Percentiles rank a stretch among this genome's conserved stretches.
These are phyloP conservation scores for Platyrinchus mystaceus DNA, from an alignment of 2,797 vertebrate species.

Conservation along the genomic window DNA sequence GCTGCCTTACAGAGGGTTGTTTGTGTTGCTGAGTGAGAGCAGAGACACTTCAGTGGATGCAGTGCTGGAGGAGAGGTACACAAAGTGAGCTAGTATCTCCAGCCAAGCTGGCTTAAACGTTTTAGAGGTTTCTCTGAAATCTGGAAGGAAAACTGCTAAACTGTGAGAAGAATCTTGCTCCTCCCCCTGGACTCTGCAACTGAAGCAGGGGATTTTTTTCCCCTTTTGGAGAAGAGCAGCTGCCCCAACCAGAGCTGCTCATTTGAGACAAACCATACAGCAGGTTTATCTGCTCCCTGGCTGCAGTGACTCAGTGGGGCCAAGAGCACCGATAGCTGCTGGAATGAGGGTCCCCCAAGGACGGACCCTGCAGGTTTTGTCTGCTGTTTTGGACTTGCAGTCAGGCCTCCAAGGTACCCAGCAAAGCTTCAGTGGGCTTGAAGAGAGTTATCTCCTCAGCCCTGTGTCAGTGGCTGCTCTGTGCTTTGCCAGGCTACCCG, in stretches of 20 bases:
- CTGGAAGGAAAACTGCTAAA: conserved; percentile 34
- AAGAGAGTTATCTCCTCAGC: neutral
- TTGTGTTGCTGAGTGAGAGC: conserved; percentile 44
- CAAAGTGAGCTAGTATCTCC: neutral
- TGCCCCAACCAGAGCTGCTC: neutral
- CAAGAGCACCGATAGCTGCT: neutral
- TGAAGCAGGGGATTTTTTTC: neutral
- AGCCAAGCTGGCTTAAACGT: neutral
- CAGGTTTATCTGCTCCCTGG: neutral
- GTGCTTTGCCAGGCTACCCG: neutral
- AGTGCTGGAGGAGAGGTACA: neutral
- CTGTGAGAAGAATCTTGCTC: neutral
- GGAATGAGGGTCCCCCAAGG: neutral
- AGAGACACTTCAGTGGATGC: neutral
- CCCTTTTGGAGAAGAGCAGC: neutral
- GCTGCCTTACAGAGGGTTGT: neutral
- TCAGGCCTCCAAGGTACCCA: neutral
- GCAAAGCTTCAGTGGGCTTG: neutral
- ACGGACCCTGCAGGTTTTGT: neutral
- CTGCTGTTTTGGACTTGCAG: neutral
- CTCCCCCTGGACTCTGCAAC: neutral
- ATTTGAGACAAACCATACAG: neutral
- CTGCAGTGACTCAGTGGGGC: neutral
- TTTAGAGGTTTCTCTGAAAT: neutral
- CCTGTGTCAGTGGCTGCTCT: neutral